These are phyloP conservation scores for Ophthalmolycus amberensis DNA, from an alignment of 2,113 vertebrate species.

Conservation along the genomic window DNA sequence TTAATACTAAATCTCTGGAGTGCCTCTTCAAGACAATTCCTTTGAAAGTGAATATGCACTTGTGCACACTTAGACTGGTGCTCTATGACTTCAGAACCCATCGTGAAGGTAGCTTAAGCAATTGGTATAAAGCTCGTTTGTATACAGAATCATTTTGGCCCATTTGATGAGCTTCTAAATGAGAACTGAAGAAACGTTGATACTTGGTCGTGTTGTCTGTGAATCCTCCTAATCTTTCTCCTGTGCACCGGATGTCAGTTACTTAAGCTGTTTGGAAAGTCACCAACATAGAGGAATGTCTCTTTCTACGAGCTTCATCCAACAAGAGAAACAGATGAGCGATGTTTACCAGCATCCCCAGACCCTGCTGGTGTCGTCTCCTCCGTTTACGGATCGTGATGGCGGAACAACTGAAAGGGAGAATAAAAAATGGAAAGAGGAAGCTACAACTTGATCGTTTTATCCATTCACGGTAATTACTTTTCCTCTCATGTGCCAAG, in stretches of 20 bases:
- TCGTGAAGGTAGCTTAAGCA: background rate
- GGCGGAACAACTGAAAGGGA: background rate
- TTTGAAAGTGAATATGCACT: background rate
- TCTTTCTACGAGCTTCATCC: background rate
- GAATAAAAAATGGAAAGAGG: background rate
- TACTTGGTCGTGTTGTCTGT: background rate
- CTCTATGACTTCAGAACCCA: background rate
- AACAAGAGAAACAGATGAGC: background rate
- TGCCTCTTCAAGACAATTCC: background rate
- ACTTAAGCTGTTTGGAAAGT: background rate
- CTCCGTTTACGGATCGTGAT: background rate
- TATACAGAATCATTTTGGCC: background rate
- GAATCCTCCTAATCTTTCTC: background rate
- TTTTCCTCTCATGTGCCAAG: slow-evolving; percentile 17
- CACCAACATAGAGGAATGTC: background rate
- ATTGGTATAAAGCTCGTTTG: background rate
- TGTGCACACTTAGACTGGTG: background rate
- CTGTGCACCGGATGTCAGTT: background rate
- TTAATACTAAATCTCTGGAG: background rate
- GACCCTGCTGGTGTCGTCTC: background rate
- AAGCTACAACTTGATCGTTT: slow-evolving; percentile 32
- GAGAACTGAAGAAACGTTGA: background rate
- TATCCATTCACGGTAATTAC: slow-evolving; percentile 42
- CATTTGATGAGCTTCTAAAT: background rate
- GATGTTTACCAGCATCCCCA: background rate